Base-by-base conservation (phyloP, 1,140 invertebrate genomes). In the Aphis craccivora region DNA sequence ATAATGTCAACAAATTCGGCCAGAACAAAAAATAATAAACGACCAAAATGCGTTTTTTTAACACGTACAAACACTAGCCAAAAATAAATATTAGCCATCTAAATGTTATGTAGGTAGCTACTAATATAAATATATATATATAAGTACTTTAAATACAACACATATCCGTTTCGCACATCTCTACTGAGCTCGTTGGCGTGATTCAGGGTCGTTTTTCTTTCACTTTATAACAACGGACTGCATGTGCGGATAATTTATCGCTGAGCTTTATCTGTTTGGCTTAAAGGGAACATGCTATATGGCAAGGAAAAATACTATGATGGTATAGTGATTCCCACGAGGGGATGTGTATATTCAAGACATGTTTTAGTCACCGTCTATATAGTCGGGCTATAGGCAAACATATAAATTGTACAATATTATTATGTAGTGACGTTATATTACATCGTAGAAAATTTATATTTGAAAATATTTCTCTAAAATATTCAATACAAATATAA, bases 201-300 rank as follows among this genome's bases (percentile, higher is more conserved):
- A 87, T 87, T 87, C 30, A 20, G 43, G 84, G 43, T 87, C 43
- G 30, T 87, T 87, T 87, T 87, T 87, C 84, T 48, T 87, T n/a
- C 30, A 25, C 8, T 45, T 87, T 45, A 30, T 30, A 35, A 25
- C 84, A 22, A 30, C 43, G 20, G n/a, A 83, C 35, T 83, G 83
- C 37, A 35, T 76, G 25, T 30, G 25, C 25, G 11, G 11, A 86
- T 86, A 86, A 40, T 86, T 86, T 86, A 40, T 86, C 40, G 23
- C 37, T 14, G 37, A 86, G 37, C 40, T 86, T 45, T 86, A 40
- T 86, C 37, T 43, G 37, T 86, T 86, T 86, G 83, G 83, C 37
- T 25, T 25, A 40, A 43, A 86, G 23, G 37, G 83, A 25, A 43
- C 37, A 86, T 43, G 83, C 40, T 20, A 43, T 43, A 86, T 25